phyloP scores from a whole-genome alignment of 1,140 invertebrate genomes.

The Saccostrea cuccullata region DNA sequence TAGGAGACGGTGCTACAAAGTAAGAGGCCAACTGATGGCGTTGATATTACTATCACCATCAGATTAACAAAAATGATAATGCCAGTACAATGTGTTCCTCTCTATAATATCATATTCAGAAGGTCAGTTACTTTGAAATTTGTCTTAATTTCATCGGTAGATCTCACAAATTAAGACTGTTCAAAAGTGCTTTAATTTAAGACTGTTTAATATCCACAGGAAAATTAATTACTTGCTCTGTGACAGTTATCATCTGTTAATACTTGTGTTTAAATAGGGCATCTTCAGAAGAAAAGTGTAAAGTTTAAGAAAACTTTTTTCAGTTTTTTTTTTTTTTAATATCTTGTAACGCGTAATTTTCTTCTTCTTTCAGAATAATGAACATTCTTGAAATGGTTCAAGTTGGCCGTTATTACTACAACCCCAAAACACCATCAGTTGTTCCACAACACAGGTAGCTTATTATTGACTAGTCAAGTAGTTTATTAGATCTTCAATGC shows the following conservation, averaged over 20 bases:
- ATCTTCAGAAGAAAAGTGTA: too few relatives aligned
- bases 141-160: too few relatives aligned
- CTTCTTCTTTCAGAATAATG: conserved; percentile 83
- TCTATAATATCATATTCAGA: conserved; percentile 93
- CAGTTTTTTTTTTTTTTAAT: neutral
- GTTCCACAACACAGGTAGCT: conserved; percentile 87
- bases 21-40: conserved; percentile 82
- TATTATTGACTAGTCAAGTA: neutral
- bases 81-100: conserved; percentile 86
- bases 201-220: too few relatives aligned
- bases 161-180: too few relatives aligned
- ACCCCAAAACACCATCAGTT: conserved; percentile 84
- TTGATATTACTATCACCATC: conserved; percentile 83
- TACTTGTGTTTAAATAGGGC: too few relatives aligned
- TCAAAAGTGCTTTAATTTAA: too few relatives aligned
- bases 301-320: neutral
- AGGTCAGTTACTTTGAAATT: conserved; percentile 70
- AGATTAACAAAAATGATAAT: conserved; percentile 82
- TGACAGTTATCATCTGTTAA: too few relatives aligned
- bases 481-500: too few relatives aligned
- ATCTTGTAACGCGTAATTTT: neutral
- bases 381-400: conserved; percentile 85
- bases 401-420: conserved; percentile 89
- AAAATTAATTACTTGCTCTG: too few relatives aligned
- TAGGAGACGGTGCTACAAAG: conserved; percentile 81